Base-by-base conservation (phyloP, 30 jellyfish, hydroid and myxozoan species). In the Aurelia sp. region DNA sequence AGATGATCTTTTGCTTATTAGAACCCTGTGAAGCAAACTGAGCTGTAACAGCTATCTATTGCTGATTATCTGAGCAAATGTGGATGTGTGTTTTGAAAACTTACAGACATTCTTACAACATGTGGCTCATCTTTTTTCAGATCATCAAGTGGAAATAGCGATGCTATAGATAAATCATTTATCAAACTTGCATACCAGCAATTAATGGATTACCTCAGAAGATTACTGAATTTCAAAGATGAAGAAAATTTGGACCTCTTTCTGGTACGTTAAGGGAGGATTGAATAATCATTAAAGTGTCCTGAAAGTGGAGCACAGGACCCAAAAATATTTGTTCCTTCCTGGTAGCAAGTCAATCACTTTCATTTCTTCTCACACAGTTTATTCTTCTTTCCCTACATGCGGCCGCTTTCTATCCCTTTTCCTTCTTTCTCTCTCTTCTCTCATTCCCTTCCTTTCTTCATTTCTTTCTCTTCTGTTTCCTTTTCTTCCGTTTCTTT, bases 181-280 rank as follows among this genome's bases (percentile, higher is more conserved):
- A 44, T 90, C n/a, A 72, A 74, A 27, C 38, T 90, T 33, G 79
- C 81, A 53, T 90, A 82, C 75, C 88, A 91, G 69, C 75, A 67
- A 35, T 58, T 90, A 22, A 74, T 85, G 63, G 91, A 83, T 74
- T 73, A 27, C 30, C 84, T 90, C 27, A 68, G 95, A 53, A 21
- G 33, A 6, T 51, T 90, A 12, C 41, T 83, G 80, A 64, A 65
- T n/a, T 67, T 77, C 27, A 85, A 82, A 24, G 91, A 83, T 48
- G 35, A 62, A 18, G 88, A 77, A 27, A 85, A 82, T 50, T 72
- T 83, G 6, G 88, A 75, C 0, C 82, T 82, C 8, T 75, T 30
- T 53, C 77, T 82, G 95, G 97, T 20, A 20, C 21, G 7, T 66
- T n/a, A 2, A 66, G 13, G 24, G 8, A 6, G 20, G 8, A 59